Conservation (phyloP, 2,888 invertebrate species). For the Leucophenga maculata region DNA sequence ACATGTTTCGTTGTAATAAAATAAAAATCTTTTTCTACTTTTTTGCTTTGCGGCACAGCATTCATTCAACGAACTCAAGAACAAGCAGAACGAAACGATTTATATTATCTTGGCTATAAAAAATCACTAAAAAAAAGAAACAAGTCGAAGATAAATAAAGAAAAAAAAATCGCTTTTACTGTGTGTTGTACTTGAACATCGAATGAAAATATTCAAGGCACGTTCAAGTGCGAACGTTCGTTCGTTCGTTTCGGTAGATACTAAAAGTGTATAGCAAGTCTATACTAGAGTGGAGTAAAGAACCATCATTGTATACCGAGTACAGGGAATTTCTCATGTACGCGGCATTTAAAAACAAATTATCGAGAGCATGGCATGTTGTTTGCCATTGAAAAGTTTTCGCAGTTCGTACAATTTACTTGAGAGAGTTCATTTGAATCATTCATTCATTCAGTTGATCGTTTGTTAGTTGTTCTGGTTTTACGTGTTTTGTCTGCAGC, state of each 20-base stretch:
- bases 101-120: constrained; percentile 14
- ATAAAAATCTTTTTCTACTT: neutral
- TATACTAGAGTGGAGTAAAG: too few relatives aligned
- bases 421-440: neutral
- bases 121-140: constrained; percentile 9
- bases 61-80: neutral
- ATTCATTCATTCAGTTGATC: neutral
- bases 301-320: neutral
- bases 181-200: neutral
- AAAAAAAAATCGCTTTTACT: neutral
- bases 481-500: neutral
- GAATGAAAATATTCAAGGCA: constrained; percentile 11
- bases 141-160: neutral
- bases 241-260: too few relatives aligned
- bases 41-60: neutral
- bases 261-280: too few relatives aligned
- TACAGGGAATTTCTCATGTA: neutral
- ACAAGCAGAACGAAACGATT: constrained; percentile 8
- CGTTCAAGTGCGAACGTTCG: constrained; percentile 14
- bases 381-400: constrained; percentile 52
- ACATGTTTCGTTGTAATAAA: constrained; percentile 8
- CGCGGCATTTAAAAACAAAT: constrained; percentile 59
- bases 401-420: neutral
- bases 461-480: neutral
- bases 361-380: constrained; percentile 60